These are phyloP conservation scores for Patiria miniata DNA, from an alignment of 35 echinoderm and acorn worm genomes.

Conservation along the genomic window DNA sequence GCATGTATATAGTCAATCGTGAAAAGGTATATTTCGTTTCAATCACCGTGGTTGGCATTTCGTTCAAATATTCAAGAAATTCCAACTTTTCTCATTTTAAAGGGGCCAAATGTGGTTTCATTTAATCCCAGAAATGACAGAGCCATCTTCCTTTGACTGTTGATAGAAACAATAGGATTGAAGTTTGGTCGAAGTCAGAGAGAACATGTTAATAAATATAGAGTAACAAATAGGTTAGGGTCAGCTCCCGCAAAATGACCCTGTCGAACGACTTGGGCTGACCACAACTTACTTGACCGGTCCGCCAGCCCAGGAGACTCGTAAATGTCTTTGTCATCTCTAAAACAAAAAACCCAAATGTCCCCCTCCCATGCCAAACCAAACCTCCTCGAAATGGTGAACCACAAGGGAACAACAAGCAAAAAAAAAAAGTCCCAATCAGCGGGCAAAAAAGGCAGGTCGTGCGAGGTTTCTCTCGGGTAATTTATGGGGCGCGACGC, in stretches of 20 bases:
- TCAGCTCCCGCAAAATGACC: neutral
- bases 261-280: neutral
- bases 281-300: neutral
- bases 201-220: too few species aligned
- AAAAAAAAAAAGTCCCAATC: neutral
- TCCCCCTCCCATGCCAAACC: neutral
- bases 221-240: neutral
- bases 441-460: conserved; percentile 15
- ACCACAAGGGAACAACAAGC: neutral
- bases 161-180: too few species aligned
- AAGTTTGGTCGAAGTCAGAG: too few species aligned
- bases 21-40: too few species aligned
- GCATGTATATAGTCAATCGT: too few species aligned
- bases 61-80: too few species aligned
- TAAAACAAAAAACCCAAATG: neutral
- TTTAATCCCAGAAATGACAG: too few species aligned
- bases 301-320: neutral
- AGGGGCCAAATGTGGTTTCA: too few species aligned
- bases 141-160: too few species aligned
- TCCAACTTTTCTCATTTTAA: too few species aligned
- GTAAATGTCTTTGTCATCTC: neutral
- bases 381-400: neutral
- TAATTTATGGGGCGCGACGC: conserved; percentile 14
- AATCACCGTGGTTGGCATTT: too few species aligned
- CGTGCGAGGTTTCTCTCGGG: neutral